Conservation (phyloP, 2,888 invertebrate genomes). For the Barypeithes pellucidus region DNA sequence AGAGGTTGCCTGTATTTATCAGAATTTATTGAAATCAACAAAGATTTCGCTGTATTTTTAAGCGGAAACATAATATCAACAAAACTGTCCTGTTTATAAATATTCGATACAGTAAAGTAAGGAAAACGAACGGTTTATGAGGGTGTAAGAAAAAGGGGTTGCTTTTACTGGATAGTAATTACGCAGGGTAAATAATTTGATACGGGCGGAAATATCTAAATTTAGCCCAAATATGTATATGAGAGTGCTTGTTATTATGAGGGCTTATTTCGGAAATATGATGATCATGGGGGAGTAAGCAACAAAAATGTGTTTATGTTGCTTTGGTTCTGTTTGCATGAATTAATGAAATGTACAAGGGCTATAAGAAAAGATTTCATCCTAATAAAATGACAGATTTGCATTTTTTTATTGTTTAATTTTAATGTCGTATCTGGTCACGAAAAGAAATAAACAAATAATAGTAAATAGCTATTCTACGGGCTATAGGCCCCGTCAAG, state of each 20-base stretch:
- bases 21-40: too few relatives aligned
- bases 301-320: not conserved
- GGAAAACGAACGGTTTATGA: not conserved
- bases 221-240: slow-evolving; percentile 8
- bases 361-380: too few relatives aligned
- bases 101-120: not conserved
- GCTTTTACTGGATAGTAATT: slow-evolving; percentile 12
- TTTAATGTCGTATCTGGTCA: too few relatives aligned
- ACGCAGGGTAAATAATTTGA: slow-evolving; percentile 15
- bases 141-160: not conserved
- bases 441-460: too few relatives aligned
- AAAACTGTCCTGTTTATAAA: not conserved
- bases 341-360: not conserved
- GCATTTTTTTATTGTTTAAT: too few relatives aligned
- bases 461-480: too few relatives aligned
- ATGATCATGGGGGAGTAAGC: not conserved
- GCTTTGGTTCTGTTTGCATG: not conserved
- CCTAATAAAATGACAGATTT: too few relatives aligned
- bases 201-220: slow-evolving; percentile 18
- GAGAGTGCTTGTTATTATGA: not conserved
- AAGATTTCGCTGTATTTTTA: not conserved
- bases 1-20: too few relatives aligned
- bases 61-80: not conserved
- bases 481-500: too few relatives aligned
- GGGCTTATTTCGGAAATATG: slow-evolving; percentile 6